Base-by-base conservation (phyloP, 2,113 vertebrate genomes). In the Macrotus californicus region DNA sequence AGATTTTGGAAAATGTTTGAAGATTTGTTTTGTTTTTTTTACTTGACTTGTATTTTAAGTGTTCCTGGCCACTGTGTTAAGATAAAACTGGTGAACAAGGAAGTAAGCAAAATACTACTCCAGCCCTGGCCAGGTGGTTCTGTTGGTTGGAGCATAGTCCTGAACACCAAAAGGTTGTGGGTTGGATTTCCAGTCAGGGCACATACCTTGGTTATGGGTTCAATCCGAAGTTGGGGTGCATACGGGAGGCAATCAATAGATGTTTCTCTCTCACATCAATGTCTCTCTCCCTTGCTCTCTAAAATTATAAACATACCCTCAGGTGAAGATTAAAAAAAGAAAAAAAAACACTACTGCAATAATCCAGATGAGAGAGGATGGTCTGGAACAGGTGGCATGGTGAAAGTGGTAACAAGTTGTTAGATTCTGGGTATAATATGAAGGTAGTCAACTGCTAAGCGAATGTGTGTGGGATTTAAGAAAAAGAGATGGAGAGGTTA, bases 1-100 rank as follows among this genome's bases (percentile, higher is more conserved):
- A 76, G 14, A 19, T 81, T 83, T 73, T 76, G 50, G 4, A 89
- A 97, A 75, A 79, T 16, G 89, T 90, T 2, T 50, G 22, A 93
- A 95, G 92, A 22, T 22, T 41, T 96, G 89, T 15, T 95, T 26
- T 56, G 22, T 56, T 54, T 54, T 54, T 52, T 52, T 52, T 54
- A 95, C 41, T 41, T 93, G 39, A 88, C 46, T 90, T 77, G 36
- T 21, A 64, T 85, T 90, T 94, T 94, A 81, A 93, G 21, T 64
- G 34, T 72, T 79, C 88, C 46, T 89, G 41, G 66, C 31, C 87
- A 67, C 75, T 75, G 31, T 9, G 18, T 87, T 79, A 93, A 73
- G 13, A 19, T 48, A 59, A 95, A 9, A 64, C 26, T 72, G 19
- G 46, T 67, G 10, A 85, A 82, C 22, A 89, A 90, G 9, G 21